A percentile compares a stretch with the other conserved stretches of the same genome.
These are phyloP conservation scores for Holothuria leucospilota DNA, from an alignment of 53 echinoderm and acorn worm species.

Conservation along the genomic window DNA sequence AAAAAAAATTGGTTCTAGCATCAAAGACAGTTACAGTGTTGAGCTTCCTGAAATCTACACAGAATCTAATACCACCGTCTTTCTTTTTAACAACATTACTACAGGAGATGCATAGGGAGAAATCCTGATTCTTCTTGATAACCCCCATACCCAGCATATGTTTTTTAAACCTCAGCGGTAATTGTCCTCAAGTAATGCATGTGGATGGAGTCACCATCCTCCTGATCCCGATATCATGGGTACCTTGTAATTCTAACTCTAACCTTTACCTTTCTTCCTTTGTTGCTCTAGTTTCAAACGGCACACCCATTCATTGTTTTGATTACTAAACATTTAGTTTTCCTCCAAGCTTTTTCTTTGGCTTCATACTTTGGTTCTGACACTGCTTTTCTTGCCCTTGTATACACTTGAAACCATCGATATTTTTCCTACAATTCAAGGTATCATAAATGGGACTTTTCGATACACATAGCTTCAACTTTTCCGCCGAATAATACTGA, in stretches of 20 bases:
- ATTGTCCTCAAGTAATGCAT: constrained; percentile 30
- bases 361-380: too few species aligned
- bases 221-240: background rate
- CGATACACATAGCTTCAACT: constrained; percentile 50
- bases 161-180: constrained; percentile 19
- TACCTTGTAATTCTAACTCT: constrained; percentile 28
- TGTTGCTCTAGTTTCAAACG: constrained; percentile 43
- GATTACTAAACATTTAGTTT: background rate
- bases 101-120: constrained; percentile 30
- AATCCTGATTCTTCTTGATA: constrained; percentile 18
- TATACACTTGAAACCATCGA: constrained; percentile 13
- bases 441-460: constrained; percentile 52
- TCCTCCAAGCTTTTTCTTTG: background rate
- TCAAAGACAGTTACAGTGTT: constrained; percentile 27
- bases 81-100: constrained; percentile 24
- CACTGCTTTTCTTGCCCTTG: too few species aligned
- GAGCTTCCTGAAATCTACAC: constrained; percentile 38
- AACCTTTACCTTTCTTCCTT: constrained; percentile 38
- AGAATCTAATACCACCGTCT: constrained; percentile 40
- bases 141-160: constrained; percentile 36
- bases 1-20: constrained; percentile 51
- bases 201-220: constrained; percentile 10
- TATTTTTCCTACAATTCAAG: constrained; percentile 54
- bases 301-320: background rate
- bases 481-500: constrained; percentile 31